Conservation (phyloP, 2,113 vertebrate species). For the Scytalopus superciliaris region DNA sequence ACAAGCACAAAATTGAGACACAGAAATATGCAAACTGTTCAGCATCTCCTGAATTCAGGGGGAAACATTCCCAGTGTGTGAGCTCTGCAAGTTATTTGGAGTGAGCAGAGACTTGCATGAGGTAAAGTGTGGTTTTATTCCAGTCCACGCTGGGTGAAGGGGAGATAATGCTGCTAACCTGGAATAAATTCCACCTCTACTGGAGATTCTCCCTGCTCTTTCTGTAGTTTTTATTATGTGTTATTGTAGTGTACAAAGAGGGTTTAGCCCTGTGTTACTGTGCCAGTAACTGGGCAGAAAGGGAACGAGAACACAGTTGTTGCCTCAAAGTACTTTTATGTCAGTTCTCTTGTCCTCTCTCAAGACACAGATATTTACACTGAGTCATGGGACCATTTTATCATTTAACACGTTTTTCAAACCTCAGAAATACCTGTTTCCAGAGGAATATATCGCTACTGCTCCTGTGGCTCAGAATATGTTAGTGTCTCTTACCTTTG, state of each 20-base stretch:
- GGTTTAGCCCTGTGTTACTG: neutral
- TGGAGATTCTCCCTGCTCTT: neutral
- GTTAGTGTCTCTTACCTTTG: neutral
- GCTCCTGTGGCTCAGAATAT: neutral
- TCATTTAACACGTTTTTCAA: neutral
- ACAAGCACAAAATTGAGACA: neutral
- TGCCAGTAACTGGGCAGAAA: neutral
- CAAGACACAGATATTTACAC: neutral
- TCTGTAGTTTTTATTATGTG: neutral
- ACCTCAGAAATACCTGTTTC: neutral
- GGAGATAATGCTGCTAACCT: neutral
- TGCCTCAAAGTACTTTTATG: neutral
- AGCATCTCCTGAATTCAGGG: neutral
- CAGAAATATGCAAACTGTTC: neutral
- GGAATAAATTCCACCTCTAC: neutral
- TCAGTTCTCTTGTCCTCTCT: neutral
- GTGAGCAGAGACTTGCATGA: neutral
- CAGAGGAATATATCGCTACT: neutral
- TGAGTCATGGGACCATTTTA: neutral
- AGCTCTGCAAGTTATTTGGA: accelerated
- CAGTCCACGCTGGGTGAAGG: neutral
- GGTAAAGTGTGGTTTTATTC: neutral
- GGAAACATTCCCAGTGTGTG: accelerated
- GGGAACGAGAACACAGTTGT: neutral
- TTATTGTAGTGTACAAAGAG: neutral